Conservation (phyloP, 2,888 invertebrate species). For the Drosophila anomelani region DNA sequence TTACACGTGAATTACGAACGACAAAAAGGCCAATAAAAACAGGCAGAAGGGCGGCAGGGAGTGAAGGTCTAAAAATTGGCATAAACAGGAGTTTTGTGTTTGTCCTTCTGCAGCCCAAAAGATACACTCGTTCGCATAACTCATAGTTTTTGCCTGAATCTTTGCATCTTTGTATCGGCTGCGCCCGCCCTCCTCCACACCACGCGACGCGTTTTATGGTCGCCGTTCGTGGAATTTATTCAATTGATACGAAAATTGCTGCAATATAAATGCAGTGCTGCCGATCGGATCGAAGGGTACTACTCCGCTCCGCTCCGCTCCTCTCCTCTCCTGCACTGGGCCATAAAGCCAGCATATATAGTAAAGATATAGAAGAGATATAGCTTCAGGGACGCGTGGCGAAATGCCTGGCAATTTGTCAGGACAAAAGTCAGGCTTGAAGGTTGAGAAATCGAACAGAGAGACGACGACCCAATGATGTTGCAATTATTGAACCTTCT, state of each 20-base stretch:
- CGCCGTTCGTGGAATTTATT: slow-evolving; percentile 72
- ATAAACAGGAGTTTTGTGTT: slow-evolving; percentile 53
- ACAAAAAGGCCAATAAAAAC: slow-evolving; percentile 76
- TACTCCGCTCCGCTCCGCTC: no score
- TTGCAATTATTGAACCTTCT: slow-evolving; percentile 85
- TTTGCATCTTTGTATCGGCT: neutral
- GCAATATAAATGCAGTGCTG: slow-evolving; percentile 79
- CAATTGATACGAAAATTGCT: slow-evolving; percentile 81
- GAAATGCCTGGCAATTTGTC: slow-evolving; percentile 69
- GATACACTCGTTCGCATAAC: neutral
- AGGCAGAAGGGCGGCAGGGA: slow-evolving; percentile 36
- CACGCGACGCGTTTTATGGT: slow-evolving; percentile 78
- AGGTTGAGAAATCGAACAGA: slow-evolving; percentile 47
- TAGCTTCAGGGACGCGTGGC: slow-evolving; percentile 62
- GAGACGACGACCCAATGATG: slow-evolving; percentile 78
- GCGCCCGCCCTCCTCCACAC: slow-evolving; percentile 11
- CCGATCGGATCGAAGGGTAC: slow-evolving; percentile 62
- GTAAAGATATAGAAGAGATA: neutral
- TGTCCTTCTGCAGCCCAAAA: slow-evolving; percentile 41
- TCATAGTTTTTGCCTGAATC: slow-evolving; percentile 18
- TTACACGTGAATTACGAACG: slow-evolving; percentile 73
- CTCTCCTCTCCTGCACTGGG: neutral
- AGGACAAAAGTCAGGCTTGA: slow-evolving; percentile 70
- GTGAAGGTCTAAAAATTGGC: slow-evolving; percentile 78
- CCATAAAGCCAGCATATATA: slow-evolving; percentile 34